A percentile compares a stretch with the other conserved stretches of the same genome.
These are phyloP conservation scores for Merops nubicus DNA, from an alignment of 2,113 vertebrate genomes.

Conservation along the genomic window DNA sequence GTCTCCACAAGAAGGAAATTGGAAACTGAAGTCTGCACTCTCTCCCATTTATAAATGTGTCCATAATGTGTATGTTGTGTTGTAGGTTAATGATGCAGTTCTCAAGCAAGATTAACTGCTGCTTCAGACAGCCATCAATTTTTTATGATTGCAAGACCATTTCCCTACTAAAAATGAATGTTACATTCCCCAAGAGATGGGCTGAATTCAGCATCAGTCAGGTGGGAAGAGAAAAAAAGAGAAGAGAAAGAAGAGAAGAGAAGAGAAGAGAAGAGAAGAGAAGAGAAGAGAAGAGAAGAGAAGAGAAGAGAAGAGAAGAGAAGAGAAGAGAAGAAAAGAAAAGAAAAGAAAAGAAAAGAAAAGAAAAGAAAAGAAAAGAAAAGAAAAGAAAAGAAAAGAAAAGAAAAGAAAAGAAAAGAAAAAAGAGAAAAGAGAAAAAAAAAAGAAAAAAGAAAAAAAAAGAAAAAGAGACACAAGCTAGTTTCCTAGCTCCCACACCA, in stretches of 20 bases:
- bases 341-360: background rate
- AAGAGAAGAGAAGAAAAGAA: no score
- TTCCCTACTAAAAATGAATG: slow-evolving; percentile 34
- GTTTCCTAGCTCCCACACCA: background rate
- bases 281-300: background rate
- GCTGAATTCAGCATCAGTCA: background rate
- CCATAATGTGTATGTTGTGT: slow-evolving; percentile 20
- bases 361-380: background rate
- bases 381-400: background rate
- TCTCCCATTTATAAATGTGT: slow-evolving; percentile 42
- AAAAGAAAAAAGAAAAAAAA: background rate
- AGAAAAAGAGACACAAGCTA: background rate
- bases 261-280: background rate
- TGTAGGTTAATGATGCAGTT: slow-evolving; percentile 63
- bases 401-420: background rate
- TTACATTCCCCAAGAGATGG: background rate
- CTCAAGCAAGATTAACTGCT: slow-evolving; percentile 58
- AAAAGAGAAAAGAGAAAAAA: background rate
- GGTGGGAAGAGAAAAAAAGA: background rate
- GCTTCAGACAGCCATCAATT: slow-evolving; percentile 49
- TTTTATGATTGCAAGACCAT: slow-evolving; percentile 55
- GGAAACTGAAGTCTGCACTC: slow-evolving; percentile 36
- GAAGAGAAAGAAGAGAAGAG: background rate
- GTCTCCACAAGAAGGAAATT: slow-evolving; percentile 39
- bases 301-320: background rate